Conservation (phyloP, 2,888 invertebrate genomes). For the Lasioglossum calceatum region DNA sequence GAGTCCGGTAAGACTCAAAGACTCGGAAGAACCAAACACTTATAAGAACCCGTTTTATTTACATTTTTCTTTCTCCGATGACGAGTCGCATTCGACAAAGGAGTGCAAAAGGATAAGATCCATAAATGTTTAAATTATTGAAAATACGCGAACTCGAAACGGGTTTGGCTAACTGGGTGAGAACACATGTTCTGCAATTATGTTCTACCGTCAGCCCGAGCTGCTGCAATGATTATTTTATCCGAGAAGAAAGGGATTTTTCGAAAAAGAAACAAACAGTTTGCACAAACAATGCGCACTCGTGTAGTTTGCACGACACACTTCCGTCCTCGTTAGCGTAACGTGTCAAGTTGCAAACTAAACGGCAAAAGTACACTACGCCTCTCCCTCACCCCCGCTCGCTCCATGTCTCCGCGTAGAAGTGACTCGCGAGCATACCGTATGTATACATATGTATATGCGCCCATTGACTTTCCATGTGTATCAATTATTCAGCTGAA, state of each 20-base stretch:
- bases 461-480: slow-evolving; percentile 69
- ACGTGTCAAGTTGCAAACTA: slow-evolving; percentile 18
- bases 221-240: neutral
- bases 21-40: no score
- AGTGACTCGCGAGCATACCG: slow-evolving; percentile 13
- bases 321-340: slow-evolving; percentile 13
- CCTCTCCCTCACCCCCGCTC: neutral
- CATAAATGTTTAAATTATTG: no score
- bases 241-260: neutral
- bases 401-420: neutral
- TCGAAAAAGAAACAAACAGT: neutral
- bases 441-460: slow-evolving; percentile 17
- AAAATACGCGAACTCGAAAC: neutral
- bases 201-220: neutral
- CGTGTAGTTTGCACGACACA: slow-evolving; percentile 3
- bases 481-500: slow-evolving; percentile 79
- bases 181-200: neutral
- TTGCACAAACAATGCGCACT: neutral
- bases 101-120: no score
- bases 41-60: no score
- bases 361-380: slow-evolving; percentile 22
- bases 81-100: no score
- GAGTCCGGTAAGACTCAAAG: no score
- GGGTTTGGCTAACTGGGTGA: neutral
- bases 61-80: no score